Base-by-base conservation (phyloP, 2,113 vertebrate genomes). In the Microcebus murinus region DNA sequence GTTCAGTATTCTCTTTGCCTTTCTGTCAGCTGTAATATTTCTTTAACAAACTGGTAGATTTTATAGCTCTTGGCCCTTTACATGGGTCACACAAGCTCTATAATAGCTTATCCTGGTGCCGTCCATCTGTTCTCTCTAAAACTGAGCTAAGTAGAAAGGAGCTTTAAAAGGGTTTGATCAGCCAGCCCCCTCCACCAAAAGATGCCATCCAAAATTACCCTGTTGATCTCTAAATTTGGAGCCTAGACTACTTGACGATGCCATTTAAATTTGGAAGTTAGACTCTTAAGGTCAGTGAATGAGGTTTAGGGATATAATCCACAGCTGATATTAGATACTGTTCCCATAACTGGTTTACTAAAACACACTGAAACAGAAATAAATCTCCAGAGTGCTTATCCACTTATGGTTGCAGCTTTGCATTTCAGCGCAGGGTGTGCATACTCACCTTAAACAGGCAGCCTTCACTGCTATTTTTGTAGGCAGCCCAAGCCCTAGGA, bases 221-320 rank as follows among this genome's bases (percentile, higher is more conserved):
- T 87, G 52, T 70, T 27, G 65, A 18, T 92, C 57, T 96, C 91
- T 94, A 92, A 91, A 83, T 95, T 61, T 90, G 70, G 73, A 96
- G 82, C n/a, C 45, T 68, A 95, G 94, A 94, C 61, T 39, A 57
- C 92, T 95, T 92, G 86, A 80, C 0, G 25, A 70, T 91, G 76
- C 87, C 52, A 65, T 96, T 96, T 96, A 93, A 96, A 97, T 97
- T 91, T 96, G 79, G 81, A 94, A 94, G 17, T 74, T 83, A 88
- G 82, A 89, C 63, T 91, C 39, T 39, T 76, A 71, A 96, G 91
- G 45, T 95, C 57, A 29, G 29, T 39, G 79, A 87, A n/a, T 91
- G 27, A 91, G 55, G 36, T 77, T 92, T 80, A 91, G 55, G 42
- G 50, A n/a, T 91, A 39, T 55, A 77, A 94, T 36, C 87, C 86